Evolutionary conservation across 2,113 vertebrate genomes (phyloP), one percentile per base, ranked within the genome.

Genomic region (Coptodon bakossiorum): DNA sequence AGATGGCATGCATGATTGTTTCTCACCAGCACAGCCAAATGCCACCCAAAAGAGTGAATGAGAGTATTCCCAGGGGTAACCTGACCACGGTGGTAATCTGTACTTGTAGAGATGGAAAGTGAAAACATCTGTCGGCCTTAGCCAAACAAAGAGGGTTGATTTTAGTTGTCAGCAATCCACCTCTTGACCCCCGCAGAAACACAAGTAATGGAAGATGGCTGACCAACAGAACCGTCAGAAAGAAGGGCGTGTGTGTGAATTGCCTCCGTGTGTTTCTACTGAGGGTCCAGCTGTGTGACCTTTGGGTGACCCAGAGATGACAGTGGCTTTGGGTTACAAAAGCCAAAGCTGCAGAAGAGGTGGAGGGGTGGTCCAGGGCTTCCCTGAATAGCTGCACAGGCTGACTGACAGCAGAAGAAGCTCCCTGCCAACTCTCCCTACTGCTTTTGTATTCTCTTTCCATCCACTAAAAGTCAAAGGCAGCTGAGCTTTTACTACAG

Each of bases 241-340:
- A 40, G 17, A 34, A 10, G 29, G 81, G 83, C 68, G 56, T 40
- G 63, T 48, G 43, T 86, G 13, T 4, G 7, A 73, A 85, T 82
- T n/a, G 4, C 86, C 86, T 68, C 66, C 53, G 19, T 80, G 92
- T 73, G 85, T 68, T 92, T 90, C 89, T 81, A 52, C 50, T 10
- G 5, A 59, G 85, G 63, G 86, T 93, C 87, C 87, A 85, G 92
- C 94, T 95, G 90, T 85, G 88, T 93, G 94, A 94, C 95, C 96
- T 50, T 9, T 48, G 83, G 31, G 86, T 94, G 96, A 96, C 94
- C 94, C 48, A 16, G 86, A 88, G 87, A 92, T 92, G 93, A 93
- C 91, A 94, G 93, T 94, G 93, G 93, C 48, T 52, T 94, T 66
- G 88, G 87, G 89, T 95, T 94, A 90, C 93, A 93, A 89, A 93